phyloP scores from a whole-genome alignment of 2,113 vertebrate species.

The Lontra canadensis region DNA sequence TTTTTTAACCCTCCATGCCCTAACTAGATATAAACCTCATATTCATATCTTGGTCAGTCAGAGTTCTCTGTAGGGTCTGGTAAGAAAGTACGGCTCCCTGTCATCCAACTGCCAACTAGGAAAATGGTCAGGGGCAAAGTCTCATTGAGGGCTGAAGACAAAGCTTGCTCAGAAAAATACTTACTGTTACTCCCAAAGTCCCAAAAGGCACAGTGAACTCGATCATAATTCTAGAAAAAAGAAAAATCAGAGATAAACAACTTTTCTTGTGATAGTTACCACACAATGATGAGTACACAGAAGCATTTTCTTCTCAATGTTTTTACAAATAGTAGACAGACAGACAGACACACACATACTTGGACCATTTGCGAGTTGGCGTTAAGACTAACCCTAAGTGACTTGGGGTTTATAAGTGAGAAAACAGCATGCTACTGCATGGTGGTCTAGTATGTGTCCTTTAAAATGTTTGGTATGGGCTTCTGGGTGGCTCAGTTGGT shows the following conservation, averaged over 20 bases:
- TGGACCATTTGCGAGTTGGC: background rate
- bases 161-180: slow-evolving; percentile 65
- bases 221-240: slow-evolving; percentile 81
- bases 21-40: slow-evolving; percentile 13
- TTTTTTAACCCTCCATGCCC: background rate
- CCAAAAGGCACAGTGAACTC: slow-evolving; percentile 89
- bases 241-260: slow-evolving; percentile 45
- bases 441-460: background rate
- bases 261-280: background rate
- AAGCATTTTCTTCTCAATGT: background rate
- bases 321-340: background rate
- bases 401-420: background rate
- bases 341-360: background rate
- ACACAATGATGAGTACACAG: background rate
- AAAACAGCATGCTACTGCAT: slow-evolving; percentile 8
- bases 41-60: background rate
- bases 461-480: background rate
- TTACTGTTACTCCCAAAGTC: slow-evolving; percentile 90
- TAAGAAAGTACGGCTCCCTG: background rate
- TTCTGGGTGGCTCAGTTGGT: background rate
- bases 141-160: background rate
- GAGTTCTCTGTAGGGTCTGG: background rate
- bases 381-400: slow-evolving; percentile 4
- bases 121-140: slow-evolving; percentile 14
- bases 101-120: background rate